Base-by-base conservation (phyloP, 1,140 invertebrate genomes). In the Saxidomus purpurata region DNA sequence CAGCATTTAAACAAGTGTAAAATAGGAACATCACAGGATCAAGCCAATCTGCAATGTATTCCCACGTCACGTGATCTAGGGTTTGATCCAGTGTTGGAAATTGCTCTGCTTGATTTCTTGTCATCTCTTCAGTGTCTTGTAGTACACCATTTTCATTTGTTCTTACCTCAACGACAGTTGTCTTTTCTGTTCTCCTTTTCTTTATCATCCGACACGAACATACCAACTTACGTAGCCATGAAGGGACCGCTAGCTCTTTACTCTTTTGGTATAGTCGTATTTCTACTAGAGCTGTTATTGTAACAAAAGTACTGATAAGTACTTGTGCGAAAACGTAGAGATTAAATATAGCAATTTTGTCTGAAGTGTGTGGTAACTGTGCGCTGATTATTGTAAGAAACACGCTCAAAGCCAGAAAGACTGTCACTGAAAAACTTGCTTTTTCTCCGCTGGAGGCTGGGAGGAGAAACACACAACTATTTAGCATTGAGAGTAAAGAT, bases 381-480 rank as follows among this genome's bases (percentile, higher is more conserved):
- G 55, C 49, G 8, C 63, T 87, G 17, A 92, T 74, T 25, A 92
- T 90, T 6, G 87, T 89, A 25, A 92, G 28, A 36, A 92, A 90
- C 0, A 92, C 87, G 19, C 61, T 80, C 43, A 91, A 69, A 11
- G 92, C 67, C 17, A 92, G 87, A 36, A 87, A 89, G 9, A 91
- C 89, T 0, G 92, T 89, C 11, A 92, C 76, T 17, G 71, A 55
- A 49, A 90, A 91, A 0, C 83, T 67, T 19, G 85, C 79, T 71
- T 90, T 92, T 74, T 91, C 92, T 38, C 89, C 90, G 43, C 83
- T 59, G 22, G 83, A 79, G 9, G 84, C 77, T 25, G 92, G 92
- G 31, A 92, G 49, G 8, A 90, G 36, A 71, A 92, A 92, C 22
- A 89, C 87, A 17, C 87, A 77, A 1, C 61, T 76, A n/a, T 86